These are phyloP conservation scores for Porphyrio hochstetteri DNA, from an alignment of 2,113 vertebrate species.

Conservation along the genomic window DNA sequence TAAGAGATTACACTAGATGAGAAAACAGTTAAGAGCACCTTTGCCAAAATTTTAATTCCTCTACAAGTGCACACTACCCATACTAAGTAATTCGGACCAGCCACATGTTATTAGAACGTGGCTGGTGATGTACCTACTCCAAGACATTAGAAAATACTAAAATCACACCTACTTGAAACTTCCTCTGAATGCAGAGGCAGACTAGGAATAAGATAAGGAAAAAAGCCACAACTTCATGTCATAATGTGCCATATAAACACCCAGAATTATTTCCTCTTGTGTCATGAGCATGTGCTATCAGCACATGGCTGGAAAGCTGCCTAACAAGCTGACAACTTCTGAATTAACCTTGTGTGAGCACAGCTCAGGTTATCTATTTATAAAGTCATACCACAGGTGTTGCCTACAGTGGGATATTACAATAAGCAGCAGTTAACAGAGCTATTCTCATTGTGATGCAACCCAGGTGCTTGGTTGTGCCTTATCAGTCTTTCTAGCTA, in stretches of 20 bases:
- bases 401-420: background rate
- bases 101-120: background rate
- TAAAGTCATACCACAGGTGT: slow-evolving; percentile 35
- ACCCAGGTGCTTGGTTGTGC: slow-evolving; percentile 28
- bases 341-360: slow-evolving; percentile 11
- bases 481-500: background rate
- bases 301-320: slow-evolving; percentile 6
- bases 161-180: background rate
- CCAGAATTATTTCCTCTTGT: background rate
- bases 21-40: background rate
- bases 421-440: slow-evolving; percentile 3
- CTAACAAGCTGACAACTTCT: slow-evolving; percentile 33
- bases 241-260: background rate
- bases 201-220: background rate
- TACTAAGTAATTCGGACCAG: background rate
- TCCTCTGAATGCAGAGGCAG: background rate
- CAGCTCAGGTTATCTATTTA: slow-evolving; percentile 38
- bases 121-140: background rate
- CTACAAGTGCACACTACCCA: background rate
- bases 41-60: background rate
- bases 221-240: background rate
- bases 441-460: background rate
- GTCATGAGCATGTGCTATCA: background rate
- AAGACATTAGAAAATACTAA: background rate
- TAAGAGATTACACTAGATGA: background rate